Evolutionary conservation across 2,888 invertebrate genomes (phyloP).

Genomic region (Pantelozetes paolii): DNA sequence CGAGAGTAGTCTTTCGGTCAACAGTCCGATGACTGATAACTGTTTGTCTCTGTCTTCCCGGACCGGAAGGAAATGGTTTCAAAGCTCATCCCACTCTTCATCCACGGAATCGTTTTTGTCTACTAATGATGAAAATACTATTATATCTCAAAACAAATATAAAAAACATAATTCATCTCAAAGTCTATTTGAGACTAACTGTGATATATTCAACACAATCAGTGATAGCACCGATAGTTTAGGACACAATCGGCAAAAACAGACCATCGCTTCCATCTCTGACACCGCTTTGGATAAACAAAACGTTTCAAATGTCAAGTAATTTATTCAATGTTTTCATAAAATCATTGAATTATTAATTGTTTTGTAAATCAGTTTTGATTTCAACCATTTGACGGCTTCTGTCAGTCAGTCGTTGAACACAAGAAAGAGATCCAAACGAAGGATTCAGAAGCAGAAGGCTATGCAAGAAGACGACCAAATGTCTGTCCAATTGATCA

Average conservation of each 20-base stretch:
- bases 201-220: constrained; percentile 19
- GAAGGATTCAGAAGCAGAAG: constrained; percentile 28
- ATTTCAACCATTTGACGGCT: not conserved
- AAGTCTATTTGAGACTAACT: constrained; percentile 1
- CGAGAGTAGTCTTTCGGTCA: constrained; percentile 4
- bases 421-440: not conserved
- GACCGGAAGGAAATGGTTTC: constrained; percentile 6
- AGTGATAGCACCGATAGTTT: constrained; percentile 14
- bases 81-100: not conserved
- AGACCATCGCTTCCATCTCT: constrained; percentile 26
- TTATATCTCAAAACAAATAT: not conserved
- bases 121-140: constrained; percentile 21
- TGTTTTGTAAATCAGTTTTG: not conserved
- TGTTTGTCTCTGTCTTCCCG: not conserved
- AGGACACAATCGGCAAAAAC: not conserved
- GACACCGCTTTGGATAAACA: constrained; percentile 12
- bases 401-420: not conserved
- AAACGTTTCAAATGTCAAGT: not conserved
- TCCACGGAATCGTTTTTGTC: constrained; percentile 27
- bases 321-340: not conserved
- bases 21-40: not conserved
- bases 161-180: constrained; percentile 18
- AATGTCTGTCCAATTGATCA: constrained; percentile 7
- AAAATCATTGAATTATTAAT: not conserved
- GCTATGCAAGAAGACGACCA: constrained; percentile 26